phyloP scores from a whole-genome alignment of 1,140 invertebrate species.

The roundworm (Caenorhabditis elegans) region WBcel235 BX284603.4:9227501-9228000 shows the following conservation, averaged over 20 bases:
- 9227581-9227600: constrained; percentile 85
- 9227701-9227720: constrained; percentile 97
- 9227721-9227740: constrained; percentile 96
- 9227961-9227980: constrained; percentile 93
- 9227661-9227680: constrained; percentile 92
- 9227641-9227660: constrained; percentile 86
- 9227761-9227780: constrained; percentile 35
- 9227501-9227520: constrained; percentile 81
- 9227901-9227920: constrained; percentile 71
- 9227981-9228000: constrained; percentile 93
- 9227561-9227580: constrained; percentile 93
- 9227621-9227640: constrained; percentile 98
- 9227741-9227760: constrained; percentile 60
- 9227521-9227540: constrained; percentile 93
- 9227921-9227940: constrained; percentile 97
- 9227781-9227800: constrained; percentile 25
- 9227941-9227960: constrained; percentile 89
- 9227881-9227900: constrained; percentile 86
- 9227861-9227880: constrained; percentile 77
- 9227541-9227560: constrained; percentile 97
- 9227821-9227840: constrained; percentile 80
- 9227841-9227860: constrained; percentile 76
- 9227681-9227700: constrained; percentile 94
- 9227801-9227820: constrained; percentile 86
- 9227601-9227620: constrained; percentile 94